Base-by-base conservation (phyloP, 1,140 invertebrate species). In the Nasonia vitripennis region DNA sequence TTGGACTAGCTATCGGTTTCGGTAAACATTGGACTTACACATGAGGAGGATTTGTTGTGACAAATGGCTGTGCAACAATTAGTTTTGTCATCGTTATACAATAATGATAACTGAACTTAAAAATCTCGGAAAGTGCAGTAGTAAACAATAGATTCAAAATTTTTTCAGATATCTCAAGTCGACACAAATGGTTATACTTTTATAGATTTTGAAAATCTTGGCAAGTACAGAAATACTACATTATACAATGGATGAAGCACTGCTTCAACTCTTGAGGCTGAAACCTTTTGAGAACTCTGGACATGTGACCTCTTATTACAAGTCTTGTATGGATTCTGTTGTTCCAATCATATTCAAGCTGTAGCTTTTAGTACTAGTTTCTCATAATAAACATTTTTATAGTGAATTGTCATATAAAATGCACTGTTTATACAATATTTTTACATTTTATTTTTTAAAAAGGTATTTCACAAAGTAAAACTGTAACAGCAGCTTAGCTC, bases 221-320 rank as follows among this genome's bases (percentile, higher is more conserved):
- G 5, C 51, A 20, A 55, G 51, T 55, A 17, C 17, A 45, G 41
- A 45, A 55, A 55, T 55, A 55, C 51, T 55, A 55, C 12, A 55
- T 55, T 55, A 4, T 14, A 20, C 51, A 55, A 17, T 14, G 17
- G 51, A 17, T 55, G 20, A 70, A 77, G 9, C 23, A 41, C 9
- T 51, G 51, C 31, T 85, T 79, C 14, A 41, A 77, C 51, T 62
- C 31, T 67, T 31, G 23, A 77, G 78, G 6, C 70, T 48, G 85
- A 80, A 86, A 45, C 86, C 78, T 74, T 86, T 83, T 34, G 2
- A 68, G 41, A n/a, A 71, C 45, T 70, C 77, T 77, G 81, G 27
- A 10, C 70, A n/a, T 11, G 31, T 67, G 77, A 68, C 31, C 14
- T 62, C 2, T 41, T 17, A 67, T 78, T 37, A 73, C 20, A 20